Percentiles rank a stretch among this genome's conserved stretches.
Evolutionary conservation across 2,113 vertebrate species (phyloP).

Genomic region (Tor tambroides): DNA sequence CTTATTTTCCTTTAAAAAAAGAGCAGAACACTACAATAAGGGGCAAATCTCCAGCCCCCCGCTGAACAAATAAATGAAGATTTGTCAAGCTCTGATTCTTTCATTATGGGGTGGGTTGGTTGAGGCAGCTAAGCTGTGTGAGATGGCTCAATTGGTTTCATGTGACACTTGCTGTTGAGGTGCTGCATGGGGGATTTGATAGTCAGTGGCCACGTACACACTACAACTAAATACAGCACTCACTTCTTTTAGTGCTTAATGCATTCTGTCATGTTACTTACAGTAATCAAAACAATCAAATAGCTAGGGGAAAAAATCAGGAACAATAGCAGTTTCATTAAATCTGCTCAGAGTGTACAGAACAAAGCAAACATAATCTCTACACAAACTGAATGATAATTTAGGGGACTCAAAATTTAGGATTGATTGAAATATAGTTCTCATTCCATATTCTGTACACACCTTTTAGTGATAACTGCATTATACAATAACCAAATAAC

Average conservation of each 20-base stretch:
- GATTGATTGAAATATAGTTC: neutral
- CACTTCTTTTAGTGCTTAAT: neutral
- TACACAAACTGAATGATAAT: neutral
- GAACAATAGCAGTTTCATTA: neutral
- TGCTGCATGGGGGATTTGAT: constrained; percentile 26
- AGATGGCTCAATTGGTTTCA: constrained; percentile 69
- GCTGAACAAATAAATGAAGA: constrained; percentile 71
- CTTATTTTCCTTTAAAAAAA: constrained; percentile 65
- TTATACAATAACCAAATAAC: neutral
- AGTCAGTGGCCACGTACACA: neutral
- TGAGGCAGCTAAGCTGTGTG: constrained; percentile 65
- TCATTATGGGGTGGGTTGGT: constrained; percentile 66
- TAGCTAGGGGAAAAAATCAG: neutral
- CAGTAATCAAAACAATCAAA: neutral
- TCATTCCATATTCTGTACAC: neutral
- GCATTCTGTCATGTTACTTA: neutral
- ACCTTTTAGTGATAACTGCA: neutral
- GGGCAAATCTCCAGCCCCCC: constrained; percentile 67
- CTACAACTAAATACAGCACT: neutral
- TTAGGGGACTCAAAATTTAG: neutral
- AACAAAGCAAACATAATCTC: neutral
- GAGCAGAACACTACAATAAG: constrained; percentile 72
- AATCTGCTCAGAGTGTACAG: neutral
- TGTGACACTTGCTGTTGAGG: constrained; percentile 51
- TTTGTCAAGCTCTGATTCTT: constrained; percentile 75